These are phyloP conservation scores for Odontesthes bonariensis DNA, from an alignment of 2,113 vertebrate species.

Conservation along the genomic window DNA sequence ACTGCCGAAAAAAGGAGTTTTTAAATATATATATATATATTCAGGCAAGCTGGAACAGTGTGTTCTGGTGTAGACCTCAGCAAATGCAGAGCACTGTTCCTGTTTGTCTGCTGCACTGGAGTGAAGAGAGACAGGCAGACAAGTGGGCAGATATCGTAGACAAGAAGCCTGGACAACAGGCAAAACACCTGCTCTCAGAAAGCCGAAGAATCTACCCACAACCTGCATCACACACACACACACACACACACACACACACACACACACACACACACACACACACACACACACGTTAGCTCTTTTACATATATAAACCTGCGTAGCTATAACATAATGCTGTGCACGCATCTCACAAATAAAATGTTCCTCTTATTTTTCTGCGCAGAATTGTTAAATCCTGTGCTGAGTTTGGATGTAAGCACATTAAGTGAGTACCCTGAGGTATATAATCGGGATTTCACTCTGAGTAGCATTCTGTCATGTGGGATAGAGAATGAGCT, in stretches of 20 bases:
- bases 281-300: neutral
- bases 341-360: neutral
- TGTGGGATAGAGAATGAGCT: constrained; percentile 65
- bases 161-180: constrained; percentile 24
- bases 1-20: neutral
- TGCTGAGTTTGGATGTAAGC: constrained; percentile 19
- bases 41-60: constrained; percentile 40
- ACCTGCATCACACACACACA: constrained; percentile 2
- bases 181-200: constrained; percentile 18
- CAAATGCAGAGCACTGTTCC: constrained; percentile 33
- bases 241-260: neutral
- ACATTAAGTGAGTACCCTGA: constrained; percentile 43
- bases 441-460: constrained; percentile 64
- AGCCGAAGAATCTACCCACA: neutral
- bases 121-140: constrained; percentile 32
- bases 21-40: constrained; percentile 10
- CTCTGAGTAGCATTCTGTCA: constrained; percentile 66
- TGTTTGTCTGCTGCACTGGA: constrained; percentile 50
- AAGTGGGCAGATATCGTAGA: constrained; percentile 27
- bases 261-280: neutral
- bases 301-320: neutral
- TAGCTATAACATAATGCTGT: neutral
- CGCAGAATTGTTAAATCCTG: neutral
- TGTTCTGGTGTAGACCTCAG: constrained; percentile 48
- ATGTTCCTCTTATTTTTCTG: neutral